phyloP scores from a whole-genome alignment of 2,113 vertebrate genomes.

The Cyphomyrus plagiostoma region DNA sequence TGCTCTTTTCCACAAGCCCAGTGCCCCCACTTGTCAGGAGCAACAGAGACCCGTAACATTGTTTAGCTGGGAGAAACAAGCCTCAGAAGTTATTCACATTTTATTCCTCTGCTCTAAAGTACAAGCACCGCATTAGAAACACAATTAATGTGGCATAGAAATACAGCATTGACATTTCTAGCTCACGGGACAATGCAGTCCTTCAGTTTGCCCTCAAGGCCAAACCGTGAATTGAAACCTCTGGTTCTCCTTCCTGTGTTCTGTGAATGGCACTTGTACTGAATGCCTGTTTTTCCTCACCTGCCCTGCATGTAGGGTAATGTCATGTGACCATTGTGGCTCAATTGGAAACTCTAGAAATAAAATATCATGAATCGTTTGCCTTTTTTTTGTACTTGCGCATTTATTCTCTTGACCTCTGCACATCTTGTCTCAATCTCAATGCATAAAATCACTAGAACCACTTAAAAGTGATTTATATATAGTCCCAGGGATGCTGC shows the following conservation, averaged over 20 bases:
- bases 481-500: neutral
- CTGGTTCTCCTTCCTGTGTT: neutral
- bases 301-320: neutral
- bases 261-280: neutral
- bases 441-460: neutral
- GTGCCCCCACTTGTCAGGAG: neutral
- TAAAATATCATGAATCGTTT: neutral
- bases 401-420: neutral
- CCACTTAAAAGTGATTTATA: neutral
- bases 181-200: neutral
- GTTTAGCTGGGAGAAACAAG: neutral
- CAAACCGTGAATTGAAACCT: neutral
- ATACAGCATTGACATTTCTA: neutral
- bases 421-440: neutral
- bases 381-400: neutral
- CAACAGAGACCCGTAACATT: neutral
- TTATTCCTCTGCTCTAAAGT: neutral
- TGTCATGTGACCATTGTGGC: neutral
- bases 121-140: neutral
- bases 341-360: neutral
- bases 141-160: neutral
- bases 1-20: neutral
- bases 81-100: neutral
- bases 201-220: neutral
- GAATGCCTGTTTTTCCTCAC: neutral